Conservation (phyloP, 37 sponge, comb jelly and placozoan species). For the Cladorhizidae sp. region DNA sequence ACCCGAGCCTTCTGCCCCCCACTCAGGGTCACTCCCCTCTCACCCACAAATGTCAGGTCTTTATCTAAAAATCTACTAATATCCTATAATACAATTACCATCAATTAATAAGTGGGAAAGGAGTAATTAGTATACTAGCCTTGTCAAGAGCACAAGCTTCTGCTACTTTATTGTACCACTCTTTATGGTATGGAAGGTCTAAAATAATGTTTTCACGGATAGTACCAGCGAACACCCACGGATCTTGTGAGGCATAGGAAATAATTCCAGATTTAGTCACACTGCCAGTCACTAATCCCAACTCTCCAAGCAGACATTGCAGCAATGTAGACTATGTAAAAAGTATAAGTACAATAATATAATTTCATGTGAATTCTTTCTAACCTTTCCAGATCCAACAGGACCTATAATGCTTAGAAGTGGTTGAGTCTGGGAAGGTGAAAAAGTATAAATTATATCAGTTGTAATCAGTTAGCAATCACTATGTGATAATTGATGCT, state of each 20-base stretch:
- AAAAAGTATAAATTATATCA: neutral
- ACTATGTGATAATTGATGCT: no score
- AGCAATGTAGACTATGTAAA: slow-evolving; percentile 57
- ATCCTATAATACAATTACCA: slow-evolving; percentile 43
- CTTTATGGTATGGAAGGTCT: slow-evolving; percentile 31
- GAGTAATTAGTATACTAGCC: slow-evolving; percentile 12
- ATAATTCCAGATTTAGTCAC: slow-evolving; percentile 56
- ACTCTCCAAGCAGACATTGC: slow-evolving; percentile 65
- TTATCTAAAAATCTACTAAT: slow-evolving; percentile 62
- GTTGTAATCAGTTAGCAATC: no score
- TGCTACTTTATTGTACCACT: slow-evolving; percentile 59
- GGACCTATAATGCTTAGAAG: slow-evolving; percentile 67
- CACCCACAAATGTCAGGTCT: slow-evolving; percentile 87
- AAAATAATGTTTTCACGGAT: slow-evolving; percentile 75
- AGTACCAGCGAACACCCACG: slow-evolving; percentile 80
- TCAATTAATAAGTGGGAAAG: neutral
- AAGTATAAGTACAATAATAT: neutral
- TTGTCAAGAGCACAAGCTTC: slow-evolving; percentile 69
- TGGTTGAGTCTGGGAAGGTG: slow-evolving; percentile 6
- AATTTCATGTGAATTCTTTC: neutral
- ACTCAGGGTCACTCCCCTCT: slow-evolving; percentile 92
- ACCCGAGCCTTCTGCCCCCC: slow-evolving; percentile 97
- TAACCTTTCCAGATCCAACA: slow-evolving; percentile 78
- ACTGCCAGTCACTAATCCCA: slow-evolving; percentile 35
- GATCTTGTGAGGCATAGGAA: slow-evolving; percentile 70